A percentile compares a stretch with the other conserved stretches of the same genome.
Conservation (phyloP, 2,797 vertebrate species). For the Sebastes nivosus region DNA sequence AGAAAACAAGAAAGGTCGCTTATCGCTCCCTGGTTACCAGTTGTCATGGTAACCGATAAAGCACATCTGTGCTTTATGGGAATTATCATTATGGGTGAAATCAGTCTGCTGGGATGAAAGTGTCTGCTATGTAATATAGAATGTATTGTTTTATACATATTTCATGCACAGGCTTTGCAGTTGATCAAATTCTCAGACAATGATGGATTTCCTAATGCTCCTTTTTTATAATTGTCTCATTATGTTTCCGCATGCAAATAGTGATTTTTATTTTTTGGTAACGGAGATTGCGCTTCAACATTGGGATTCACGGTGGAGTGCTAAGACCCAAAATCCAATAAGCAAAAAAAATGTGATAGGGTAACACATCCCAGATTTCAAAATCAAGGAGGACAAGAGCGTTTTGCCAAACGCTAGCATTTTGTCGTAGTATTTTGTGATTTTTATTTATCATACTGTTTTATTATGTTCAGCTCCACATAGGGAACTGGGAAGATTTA, state of each 20-base stretch:
- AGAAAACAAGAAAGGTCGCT: constrained; percentile 42
- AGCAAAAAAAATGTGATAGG: no score
- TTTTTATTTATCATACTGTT: neutral
- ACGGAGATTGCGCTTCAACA: no score
- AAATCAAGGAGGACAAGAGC: no score
- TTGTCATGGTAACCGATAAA: constrained; percentile 61
- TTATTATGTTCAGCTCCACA: neutral
- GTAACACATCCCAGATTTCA: no score
- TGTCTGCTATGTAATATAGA: constrained; percentile 7
- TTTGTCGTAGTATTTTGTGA: neutral
- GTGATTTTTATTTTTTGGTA: neutral
- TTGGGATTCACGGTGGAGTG: no score
- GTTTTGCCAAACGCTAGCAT: no score
- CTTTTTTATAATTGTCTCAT: neutral
- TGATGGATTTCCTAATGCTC: constrained; percentile 3
- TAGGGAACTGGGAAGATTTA: neutral
- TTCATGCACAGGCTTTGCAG: neutral
- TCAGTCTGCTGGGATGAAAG: constrained; percentile 13
- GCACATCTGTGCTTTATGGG: constrained; percentile 37
- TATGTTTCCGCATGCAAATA: neutral
- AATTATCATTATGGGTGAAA: constrained; percentile 28
- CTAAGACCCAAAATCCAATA: no score
- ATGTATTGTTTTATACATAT: constrained; percentile 25
- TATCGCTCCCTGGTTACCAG: constrained; percentile 39
- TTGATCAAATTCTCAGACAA: constrained; percentile 10